Evolutionary conservation across 2,113 vertebrate species (phyloP).

Genomic region (Macaca nemestrina): DNA sequence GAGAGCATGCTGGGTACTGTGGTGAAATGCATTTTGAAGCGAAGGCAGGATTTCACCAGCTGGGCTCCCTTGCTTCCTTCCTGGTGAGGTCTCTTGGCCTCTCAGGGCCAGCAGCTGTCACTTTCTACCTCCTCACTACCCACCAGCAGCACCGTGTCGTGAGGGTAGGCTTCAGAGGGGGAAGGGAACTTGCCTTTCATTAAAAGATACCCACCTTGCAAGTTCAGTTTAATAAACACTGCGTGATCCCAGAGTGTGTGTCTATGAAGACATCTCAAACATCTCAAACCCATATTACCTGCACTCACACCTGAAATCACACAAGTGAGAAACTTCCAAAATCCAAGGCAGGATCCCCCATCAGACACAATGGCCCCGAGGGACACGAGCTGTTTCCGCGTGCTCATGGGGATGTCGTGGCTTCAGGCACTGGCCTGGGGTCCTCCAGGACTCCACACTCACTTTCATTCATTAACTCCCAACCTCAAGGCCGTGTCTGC

Average conservation of each 20-base stretch:
- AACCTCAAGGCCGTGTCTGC: not conserved
- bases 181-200: not conserved
- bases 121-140: not conserved
- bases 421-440: not conserved
- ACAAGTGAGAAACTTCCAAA: not conserved
- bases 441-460: not conserved
- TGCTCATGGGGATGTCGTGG: accelerated
- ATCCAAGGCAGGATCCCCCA: accelerated
- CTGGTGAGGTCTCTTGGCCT: accelerated
- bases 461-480: not conserved
- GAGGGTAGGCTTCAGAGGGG: accelerated
- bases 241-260: not conserved
- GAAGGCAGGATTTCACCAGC: not conserved
- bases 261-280: not conserved
- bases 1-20: not conserved
- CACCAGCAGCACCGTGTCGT: accelerated
- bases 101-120: not conserved
- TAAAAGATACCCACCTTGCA: not conserved
- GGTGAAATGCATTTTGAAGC: too few relatives aligned
- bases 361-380: accelerated
- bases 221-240: not conserved
- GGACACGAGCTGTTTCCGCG: accelerated
- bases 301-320: not conserved
- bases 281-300: not conserved
- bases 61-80: not conserved